Evolutionary conservation across 2,888 invertebrate genomes (phyloP), one percentile per base, ranked within the genome.

Genomic region (Erynnis tages): DNA sequence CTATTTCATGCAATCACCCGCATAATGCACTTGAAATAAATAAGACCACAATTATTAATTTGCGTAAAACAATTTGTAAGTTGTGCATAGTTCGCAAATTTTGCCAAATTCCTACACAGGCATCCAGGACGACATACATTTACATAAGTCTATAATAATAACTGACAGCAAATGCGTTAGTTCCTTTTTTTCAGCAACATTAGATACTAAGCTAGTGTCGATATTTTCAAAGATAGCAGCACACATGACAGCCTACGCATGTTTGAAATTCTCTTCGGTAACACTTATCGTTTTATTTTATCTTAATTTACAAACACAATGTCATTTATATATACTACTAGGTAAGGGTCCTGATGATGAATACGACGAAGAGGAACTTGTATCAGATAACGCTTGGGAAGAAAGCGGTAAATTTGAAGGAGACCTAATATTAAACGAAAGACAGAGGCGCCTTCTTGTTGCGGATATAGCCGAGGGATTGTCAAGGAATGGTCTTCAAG

Each of bases 381-480:
- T 74, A 32, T 76, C 82, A 21, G 88, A 87, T 48, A 73, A 90
- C 53, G 85, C 90, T 4, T 90, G 90, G 87, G 89, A 90, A 59
- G 80, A 84, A 25, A 90, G 90, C 56, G 90, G 90, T 4, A 85
- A 90, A 61, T 90, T 91, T 53, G 91, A 91, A 60, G 91, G 91
- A 7, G 91, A 91, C 57, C 74, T 91, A 17, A 78, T 90, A 41
- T 73, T 90, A 4, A 90, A 89, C 50, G 87, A 89, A 14, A 69
- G 79, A 13, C 90, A 90, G 60, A 70, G 89, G 55, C 69, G 80
- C n/a, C 60, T 79, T 43, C 83, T 90, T 21, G 78, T 90, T 0
- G 78, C 82, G 52, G 77, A 82, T 21, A 82, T 89, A 2, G 75
- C 80, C 0, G 87, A 87, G 54, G 88, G 87, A 4, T 71, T 89